phyloP scores from a whole-genome alignment of 2,797 vertebrate genomes.

The Peromyscus aztecus region DNA sequence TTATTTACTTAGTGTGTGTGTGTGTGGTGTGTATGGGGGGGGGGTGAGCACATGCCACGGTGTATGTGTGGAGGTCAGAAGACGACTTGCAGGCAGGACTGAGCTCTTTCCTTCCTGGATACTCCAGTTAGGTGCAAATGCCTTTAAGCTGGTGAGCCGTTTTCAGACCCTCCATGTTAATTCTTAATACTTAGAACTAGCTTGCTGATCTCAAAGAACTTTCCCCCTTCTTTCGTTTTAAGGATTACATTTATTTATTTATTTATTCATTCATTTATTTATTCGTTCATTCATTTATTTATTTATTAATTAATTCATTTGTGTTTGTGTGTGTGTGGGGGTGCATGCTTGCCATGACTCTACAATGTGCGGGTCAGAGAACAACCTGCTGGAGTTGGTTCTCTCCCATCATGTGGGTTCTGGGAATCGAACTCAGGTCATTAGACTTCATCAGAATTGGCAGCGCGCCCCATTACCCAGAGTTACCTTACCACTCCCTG shows the following conservation, averaged over 20 bases:
- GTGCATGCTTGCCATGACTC: not conserved
- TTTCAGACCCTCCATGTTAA: not conserved
- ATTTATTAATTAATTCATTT: too few relatives aligned
- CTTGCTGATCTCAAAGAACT: not conserved
- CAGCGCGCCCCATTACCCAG: not conserved
- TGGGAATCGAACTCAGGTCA: too few relatives aligned
- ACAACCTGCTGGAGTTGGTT: not conserved
- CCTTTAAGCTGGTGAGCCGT: not conserved
- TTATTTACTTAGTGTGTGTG: not conserved
- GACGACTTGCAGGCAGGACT: not conserved
- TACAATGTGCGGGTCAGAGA: not conserved
- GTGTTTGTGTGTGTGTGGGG: not conserved
- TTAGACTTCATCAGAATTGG: not conserved
- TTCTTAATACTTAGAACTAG: constrained; percentile 32
- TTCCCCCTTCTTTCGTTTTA: not conserved
- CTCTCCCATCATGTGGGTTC: not conserved
- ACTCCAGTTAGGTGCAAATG: not conserved
- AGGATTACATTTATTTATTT: not conserved
- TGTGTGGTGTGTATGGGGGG: not conserved
- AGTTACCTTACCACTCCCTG: too few relatives aligned
- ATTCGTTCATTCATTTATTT: not conserved
- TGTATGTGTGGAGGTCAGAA: not conserved
- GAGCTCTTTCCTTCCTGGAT: not conserved
- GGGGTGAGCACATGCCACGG: not conserved
- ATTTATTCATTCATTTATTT: not conserved